Percentiles rank a stretch among this genome's conserved stretches.
These are phyloP conservation scores for Remorina albescens DNA, from an alignment of 2,797 vertebrate genomes.

Conservation along the genomic window DNA sequence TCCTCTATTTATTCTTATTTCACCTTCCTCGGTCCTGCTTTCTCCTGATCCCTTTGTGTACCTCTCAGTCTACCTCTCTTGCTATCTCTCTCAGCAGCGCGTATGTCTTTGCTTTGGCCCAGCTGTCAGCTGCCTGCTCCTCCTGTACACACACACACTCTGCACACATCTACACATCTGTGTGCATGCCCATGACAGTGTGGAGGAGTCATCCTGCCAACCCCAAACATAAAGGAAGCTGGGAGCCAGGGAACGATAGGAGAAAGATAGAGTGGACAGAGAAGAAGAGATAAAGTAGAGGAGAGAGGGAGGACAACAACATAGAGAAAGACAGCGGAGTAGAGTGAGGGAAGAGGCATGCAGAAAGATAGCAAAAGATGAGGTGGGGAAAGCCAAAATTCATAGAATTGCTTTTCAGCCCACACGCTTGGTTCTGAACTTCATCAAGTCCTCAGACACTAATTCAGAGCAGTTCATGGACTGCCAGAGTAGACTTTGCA, in stretches of 20 bases:
- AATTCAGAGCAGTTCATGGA: conserved; percentile 77
- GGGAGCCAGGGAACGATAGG: conserved; percentile 70
- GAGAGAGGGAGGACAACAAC: conserved; percentile 61
- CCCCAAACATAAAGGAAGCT: conserved; percentile 80
- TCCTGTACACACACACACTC: conserved; percentile 73
- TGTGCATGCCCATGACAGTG: conserved; percentile 78
- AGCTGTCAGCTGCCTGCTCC: conserved; percentile 86
- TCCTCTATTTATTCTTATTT: conserved; percentile 60
- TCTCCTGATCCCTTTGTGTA: conserved; percentile 59
- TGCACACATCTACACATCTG: conserved; percentile 77
- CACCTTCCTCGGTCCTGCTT: conserved; percentile 56
- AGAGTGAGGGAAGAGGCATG: conserved; percentile 51
- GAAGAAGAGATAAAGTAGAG: conserved; percentile 51
- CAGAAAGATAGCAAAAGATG: conserved; percentile 74
- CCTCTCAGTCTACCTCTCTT: conserved; percentile 57
- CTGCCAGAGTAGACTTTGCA: conserved; percentile 68
- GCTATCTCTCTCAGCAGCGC: conserved; percentile 72
- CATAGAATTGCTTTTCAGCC: conserved; percentile 74
- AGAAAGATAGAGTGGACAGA: conserved; percentile 66
- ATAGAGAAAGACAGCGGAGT: conserved; percentile 45
- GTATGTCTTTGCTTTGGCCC: conserved; percentile 81
- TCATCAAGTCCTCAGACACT: conserved; percentile 71
- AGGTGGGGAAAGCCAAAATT: conserved; percentile 78
- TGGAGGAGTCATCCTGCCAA: conserved; percentile 77
- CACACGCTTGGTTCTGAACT: conserved; percentile 76